Percentiles rank a stretch among this genome's conserved stretches.
These are phyloP conservation scores for Macrosteles quadrilineatus DNA, from an alignment of 1,140 invertebrate species.

Conservation along the genomic window DNA sequence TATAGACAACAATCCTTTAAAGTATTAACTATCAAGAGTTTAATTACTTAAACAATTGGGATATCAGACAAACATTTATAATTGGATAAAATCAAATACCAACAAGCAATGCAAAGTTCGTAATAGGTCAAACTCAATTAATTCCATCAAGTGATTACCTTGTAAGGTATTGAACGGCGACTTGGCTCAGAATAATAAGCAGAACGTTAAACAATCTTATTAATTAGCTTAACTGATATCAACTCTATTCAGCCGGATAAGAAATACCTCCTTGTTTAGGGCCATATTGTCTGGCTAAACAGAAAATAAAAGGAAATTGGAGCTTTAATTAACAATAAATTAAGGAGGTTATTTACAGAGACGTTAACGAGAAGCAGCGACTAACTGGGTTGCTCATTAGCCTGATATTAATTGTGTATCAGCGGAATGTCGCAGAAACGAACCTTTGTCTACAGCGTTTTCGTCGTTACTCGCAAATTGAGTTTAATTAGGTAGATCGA, in stretches of 20 bases:
- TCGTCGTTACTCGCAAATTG: not conserved
- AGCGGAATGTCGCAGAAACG: not conserved
- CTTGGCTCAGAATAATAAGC: too few species aligned
- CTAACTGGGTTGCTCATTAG: not conserved
- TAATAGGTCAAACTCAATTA: too few species aligned
- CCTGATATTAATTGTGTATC: conserved; percentile 14
- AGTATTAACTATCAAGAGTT: too few species aligned
- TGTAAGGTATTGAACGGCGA: too few species aligned
- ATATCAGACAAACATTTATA: too few species aligned
- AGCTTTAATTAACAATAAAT: conserved; percentile 29
- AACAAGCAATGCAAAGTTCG: too few species aligned
- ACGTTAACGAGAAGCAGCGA: conserved; percentile 1
- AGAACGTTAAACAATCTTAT: too few species aligned
- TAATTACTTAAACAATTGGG: too few species aligned
- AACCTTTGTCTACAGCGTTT: not conserved
- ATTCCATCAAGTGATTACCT: too few species aligned
- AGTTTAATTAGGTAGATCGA: too few species aligned
- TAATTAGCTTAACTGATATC: not conserved
- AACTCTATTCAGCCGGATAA: conserved; percentile 15
- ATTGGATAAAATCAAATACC: too few species aligned
- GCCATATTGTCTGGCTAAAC: conserved; percentile 22
- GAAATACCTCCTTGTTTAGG: conserved; percentile 15
- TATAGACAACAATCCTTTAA: too few species aligned
- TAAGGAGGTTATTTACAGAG: conserved; percentile 2
- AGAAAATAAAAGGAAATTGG: conserved; percentile 26